Evolutionary conservation across 2,888 invertebrate genomes (phyloP).

Genomic region (Gortyna flavago): DNA sequence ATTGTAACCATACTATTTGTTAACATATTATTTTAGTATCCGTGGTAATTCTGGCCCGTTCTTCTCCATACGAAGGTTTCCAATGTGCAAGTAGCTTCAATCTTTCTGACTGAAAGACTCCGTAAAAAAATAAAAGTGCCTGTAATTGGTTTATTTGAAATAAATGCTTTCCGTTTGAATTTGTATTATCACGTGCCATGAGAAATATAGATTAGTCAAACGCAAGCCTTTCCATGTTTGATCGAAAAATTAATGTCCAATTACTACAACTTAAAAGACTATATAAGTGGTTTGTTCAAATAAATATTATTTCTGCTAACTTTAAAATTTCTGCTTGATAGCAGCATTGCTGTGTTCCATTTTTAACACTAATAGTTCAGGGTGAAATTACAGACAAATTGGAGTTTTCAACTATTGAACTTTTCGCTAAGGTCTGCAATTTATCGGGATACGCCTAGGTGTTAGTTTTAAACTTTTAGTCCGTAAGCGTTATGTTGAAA

Average conservation of each 20-base stretch:
- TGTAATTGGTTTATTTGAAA: background rate
- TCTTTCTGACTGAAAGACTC: too few relatives aligned
- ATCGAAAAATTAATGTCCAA: background rate
- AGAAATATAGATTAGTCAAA: background rate
- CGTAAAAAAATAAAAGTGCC: background rate
- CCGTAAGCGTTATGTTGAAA: background rate
- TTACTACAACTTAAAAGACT: too few relatives aligned
- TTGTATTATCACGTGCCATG: background rate
- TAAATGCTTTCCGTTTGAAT: background rate
- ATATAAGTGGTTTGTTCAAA: background rate
- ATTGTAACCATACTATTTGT: too few relatives aligned
- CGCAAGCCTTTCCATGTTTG: background rate
- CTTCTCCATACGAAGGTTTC: too few relatives aligned
- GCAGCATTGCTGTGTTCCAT: conserved; percentile 15
- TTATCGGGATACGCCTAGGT: background rate
- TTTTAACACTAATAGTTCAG: conserved; percentile 20
- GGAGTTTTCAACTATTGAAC: conserved; percentile 3
- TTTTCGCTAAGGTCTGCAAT: conserved; percentile 2
- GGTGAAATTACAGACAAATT: conserved; percentile 20
- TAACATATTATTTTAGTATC: too few relatives aligned
- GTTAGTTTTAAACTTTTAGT: background rate
- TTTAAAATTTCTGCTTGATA: conserved; percentile 6
- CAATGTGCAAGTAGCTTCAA: too few relatives aligned
- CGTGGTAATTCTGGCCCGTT: too few relatives aligned
- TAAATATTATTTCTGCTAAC: conserved; percentile 21